These are phyloP conservation scores for Cephus pulcher DNA, from an alignment of 2,888 invertebrate genomes.

Conservation along the genomic window DNA sequence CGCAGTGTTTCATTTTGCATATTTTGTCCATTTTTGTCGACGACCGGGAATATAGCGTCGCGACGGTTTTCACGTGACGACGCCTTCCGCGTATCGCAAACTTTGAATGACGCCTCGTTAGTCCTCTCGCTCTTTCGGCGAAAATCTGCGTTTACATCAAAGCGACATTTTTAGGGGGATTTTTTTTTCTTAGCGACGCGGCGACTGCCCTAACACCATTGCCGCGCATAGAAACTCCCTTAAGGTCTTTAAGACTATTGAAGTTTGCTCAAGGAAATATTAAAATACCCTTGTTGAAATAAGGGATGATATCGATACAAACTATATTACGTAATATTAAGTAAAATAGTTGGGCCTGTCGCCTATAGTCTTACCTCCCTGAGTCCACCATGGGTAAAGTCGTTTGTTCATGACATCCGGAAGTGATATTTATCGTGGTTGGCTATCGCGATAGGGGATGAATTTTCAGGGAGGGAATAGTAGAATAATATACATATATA, in stretches of 20 bases:
- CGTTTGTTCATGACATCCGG: background rate
- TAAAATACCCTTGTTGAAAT: background rate
- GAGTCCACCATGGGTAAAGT: background rate
- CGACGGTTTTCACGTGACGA: constrained; percentile 30
- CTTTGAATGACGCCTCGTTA: constrained; percentile 57
- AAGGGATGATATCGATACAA: background rate
- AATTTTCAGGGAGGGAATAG: background rate
- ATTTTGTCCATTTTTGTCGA: constrained; percentile 51
- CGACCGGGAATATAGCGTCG: constrained; percentile 10
- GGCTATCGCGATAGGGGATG: background rate
- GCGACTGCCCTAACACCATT: background rate
- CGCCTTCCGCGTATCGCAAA: constrained; percentile 32
- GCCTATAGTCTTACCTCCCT: background rate
- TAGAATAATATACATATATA: background rate
- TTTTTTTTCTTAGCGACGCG: background rate
- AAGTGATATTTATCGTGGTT: background rate
- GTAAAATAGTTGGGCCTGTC: background rate
- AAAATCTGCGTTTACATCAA: background rate
- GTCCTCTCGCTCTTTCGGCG: constrained; percentile 32
- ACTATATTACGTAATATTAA: background rate
- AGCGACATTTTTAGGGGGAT: background rate
- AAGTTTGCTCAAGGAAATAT: background rate
- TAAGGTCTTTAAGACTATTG: background rate
- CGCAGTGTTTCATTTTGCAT: constrained; percentile 46
- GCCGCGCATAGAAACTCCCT: background rate